Evolutionary conservation across 2,113 vertebrate species (phyloP), one percentile per base, ranked within the genome.

Genomic region (Halichoerus grypus): DNA sequence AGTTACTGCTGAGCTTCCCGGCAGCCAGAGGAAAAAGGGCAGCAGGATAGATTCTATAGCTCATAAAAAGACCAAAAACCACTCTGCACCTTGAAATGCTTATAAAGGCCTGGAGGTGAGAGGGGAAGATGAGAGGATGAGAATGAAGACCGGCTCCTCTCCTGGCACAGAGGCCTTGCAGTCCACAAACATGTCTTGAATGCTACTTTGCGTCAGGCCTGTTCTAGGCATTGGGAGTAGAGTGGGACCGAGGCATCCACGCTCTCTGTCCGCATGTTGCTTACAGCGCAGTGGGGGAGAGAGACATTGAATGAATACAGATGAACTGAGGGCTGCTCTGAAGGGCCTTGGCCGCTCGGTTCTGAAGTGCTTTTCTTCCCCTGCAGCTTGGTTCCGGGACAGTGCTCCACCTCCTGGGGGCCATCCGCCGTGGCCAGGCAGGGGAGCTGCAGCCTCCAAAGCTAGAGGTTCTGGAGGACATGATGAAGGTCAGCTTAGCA

Each of bases 351-450:
- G 1, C 7, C 1, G 8, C 71, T 69, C 0, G 2, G 24, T 22
- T 61, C 94, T 82, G 18, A 92, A 39, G 42, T 14, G 7, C 28
- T 10, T n/a, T 24, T 91, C 22, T 95, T 63, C 46, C 83, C 28
- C 61, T 51, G 42, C 77, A 97, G 98, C n/a, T 93, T 39, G 39
- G 16, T 24, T 96, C 91, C 1, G 94, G 94, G 46, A 4, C 95
- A 3, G 39, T 53, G 36, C 95, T 98, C 55, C 91, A 4, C 39
- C 97, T 98, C 42, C 89, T 98, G 88, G 98, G 98, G 42, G 94
- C 93, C 7, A 3, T 96, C 59, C 72, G 31, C 33, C 3, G 21
- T 0, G 16, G 7, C 16, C 63, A 72, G 51, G 31, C 92, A 7
- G 77, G 21, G 53, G 61, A 46, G 3, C n/a, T 19, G 13, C 39